Base-by-base conservation (phyloP, 2,888 invertebrate species). In the Dione vanillae region DNA sequence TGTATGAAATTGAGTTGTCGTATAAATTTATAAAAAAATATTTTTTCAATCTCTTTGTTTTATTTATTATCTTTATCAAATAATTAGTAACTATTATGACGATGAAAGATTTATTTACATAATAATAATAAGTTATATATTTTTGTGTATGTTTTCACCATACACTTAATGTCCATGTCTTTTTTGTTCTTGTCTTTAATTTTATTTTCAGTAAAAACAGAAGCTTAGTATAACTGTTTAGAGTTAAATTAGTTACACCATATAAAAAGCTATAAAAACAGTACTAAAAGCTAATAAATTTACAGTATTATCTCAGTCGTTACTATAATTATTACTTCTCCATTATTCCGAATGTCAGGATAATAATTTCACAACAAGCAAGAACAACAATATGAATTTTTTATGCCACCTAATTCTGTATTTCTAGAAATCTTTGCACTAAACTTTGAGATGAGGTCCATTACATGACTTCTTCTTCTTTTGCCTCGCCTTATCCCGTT, bases 21-120 rank as follows among this genome's bases (percentile, higher is more conserved):
- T 90, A 90, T 87, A 85, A 85, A 89, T 91, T 91, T 91, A 88
- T 91, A 92, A 87, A 85, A n/a, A 90, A 88, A 83, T 89, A 87
- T 89, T 88, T 90, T 91, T 88, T 83, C 81, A 81, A 88, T 73
- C 8, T 37, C 7, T 75, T 77, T 81, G 85, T 85, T 88, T 74
- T 65, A 71, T 77, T 78, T 66, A 43, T 41, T 37, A 37, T 35
- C 0, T 45, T 11, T 0, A 7, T 1, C 0, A n/a, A 19, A 49
- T 27, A 27, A 27, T 27, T 3, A 27, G 27, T n/a, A n/a, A n/a
- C n/a, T n/a, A n/a, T n/a, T n/a, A n/a, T n/a, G n/a, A n/a, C n/a
- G n/a, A n/a, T n/a, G n/a, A n/a, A n/a, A n/a, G n/a, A n/a, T n/a
- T n/a, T n/a, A n/a, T n/a, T n/a, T n/a, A n/a, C n/a, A n/a, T n/a